A percentile compares a stretch with the other conserved stretches of the same genome.
phyloP scores from a whole-genome alignment of 2,113 vertebrate genomes.

The Petaurus breviceps region DNA sequence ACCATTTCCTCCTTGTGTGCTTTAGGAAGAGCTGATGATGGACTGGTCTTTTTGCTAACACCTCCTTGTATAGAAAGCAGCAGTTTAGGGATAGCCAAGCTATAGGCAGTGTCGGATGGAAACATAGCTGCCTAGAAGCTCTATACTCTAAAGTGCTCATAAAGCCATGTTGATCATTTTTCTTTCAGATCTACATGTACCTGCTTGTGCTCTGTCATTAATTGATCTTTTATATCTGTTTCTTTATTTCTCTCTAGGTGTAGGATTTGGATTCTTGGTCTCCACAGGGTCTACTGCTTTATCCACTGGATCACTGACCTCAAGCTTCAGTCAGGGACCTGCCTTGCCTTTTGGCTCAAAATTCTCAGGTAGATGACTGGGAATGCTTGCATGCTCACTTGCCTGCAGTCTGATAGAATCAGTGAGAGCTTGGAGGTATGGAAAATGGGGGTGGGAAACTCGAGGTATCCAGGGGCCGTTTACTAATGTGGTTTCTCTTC shows the following conservation, averaged over 20 bases:
- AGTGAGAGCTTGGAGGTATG: neutral
- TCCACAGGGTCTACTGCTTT: conserved; percentile 56
- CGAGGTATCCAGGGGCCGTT: conserved; percentile 8
- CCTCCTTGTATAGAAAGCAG: neutral
- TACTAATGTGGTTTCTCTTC: neutral
- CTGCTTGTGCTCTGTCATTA: neutral
- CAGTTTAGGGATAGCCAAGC: neutral
- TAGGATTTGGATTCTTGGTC: conserved; percentile 65
- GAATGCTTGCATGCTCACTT: neutral
- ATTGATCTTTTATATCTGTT: neutral
- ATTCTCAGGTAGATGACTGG: conserved; percentile 80
- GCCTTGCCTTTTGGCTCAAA: conserved; percentile 87
- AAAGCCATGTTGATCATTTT: neutral
- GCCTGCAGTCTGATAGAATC: neutral
- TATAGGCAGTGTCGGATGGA: neutral
- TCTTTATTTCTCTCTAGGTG: conserved; percentile 57
- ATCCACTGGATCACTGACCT: conserved; percentile 10
- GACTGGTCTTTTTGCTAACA: neutral
- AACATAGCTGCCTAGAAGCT: neutral
- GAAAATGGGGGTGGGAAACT: too few relatives aligned
- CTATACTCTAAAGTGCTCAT: neutral
- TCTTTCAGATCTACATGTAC: neutral
- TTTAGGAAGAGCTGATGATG: neutral
- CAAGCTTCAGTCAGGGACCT: conserved; percentile 72
- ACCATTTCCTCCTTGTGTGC: neutral